phyloP scores from a whole-genome alignment of 2,888 invertebrate species.

The Drosophila formosana region DNA sequence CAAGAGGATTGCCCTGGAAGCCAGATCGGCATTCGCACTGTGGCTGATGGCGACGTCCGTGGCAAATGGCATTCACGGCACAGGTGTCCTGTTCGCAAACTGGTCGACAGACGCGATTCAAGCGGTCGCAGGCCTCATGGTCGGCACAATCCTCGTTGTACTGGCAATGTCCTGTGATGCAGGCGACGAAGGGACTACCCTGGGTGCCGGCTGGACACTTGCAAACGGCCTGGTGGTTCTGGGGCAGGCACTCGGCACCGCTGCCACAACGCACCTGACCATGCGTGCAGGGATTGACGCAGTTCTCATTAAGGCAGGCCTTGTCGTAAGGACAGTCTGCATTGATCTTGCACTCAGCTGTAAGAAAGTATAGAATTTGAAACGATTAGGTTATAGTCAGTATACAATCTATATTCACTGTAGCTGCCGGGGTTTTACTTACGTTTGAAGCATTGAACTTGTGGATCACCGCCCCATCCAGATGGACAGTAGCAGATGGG shows the following conservation, averaged over 20 bases:
- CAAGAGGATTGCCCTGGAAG: slow-evolving; percentile 91
- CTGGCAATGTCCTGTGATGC: slow-evolving; percentile 93
- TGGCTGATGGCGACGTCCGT: slow-evolving; percentile 91
- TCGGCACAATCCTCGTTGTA: slow-evolving; percentile 95
- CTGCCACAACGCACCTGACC: slow-evolving; percentile 90
- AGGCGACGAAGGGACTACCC: slow-evolving; percentile 92
- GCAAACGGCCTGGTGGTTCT: slow-evolving; percentile 92
- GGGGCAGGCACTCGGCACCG: slow-evolving; percentile 91
- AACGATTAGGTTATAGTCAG: not conserved
- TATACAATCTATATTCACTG: not conserved
- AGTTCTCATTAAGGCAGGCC: slow-evolving; percentile 91
- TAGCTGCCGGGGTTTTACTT: slow-evolving; percentile 83
- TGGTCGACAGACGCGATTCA: slow-evolving; percentile 92
- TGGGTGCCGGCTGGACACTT: slow-evolving; percentile 94
- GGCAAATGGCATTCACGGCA: slow-evolving; percentile 91
- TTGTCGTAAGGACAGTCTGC: slow-evolving; percentile 94
- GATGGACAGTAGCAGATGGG: slow-evolving; percentile 94
- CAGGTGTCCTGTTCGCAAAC: slow-evolving; percentile 94
- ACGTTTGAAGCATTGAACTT: slow-evolving; percentile 94
- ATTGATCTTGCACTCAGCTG: slow-evolving; percentile 92
- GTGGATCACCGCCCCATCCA: slow-evolving; percentile 95
- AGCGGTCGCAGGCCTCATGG: slow-evolving; percentile 92
- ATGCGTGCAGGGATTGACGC: slow-evolving; percentile 91
- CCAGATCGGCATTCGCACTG: slow-evolving; percentile 92
- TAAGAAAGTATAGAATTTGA: not conserved